Evolutionary conservation across 2,888 invertebrate genomes (phyloP).

Genomic region (Oegoconia quadripuncta): DNA sequence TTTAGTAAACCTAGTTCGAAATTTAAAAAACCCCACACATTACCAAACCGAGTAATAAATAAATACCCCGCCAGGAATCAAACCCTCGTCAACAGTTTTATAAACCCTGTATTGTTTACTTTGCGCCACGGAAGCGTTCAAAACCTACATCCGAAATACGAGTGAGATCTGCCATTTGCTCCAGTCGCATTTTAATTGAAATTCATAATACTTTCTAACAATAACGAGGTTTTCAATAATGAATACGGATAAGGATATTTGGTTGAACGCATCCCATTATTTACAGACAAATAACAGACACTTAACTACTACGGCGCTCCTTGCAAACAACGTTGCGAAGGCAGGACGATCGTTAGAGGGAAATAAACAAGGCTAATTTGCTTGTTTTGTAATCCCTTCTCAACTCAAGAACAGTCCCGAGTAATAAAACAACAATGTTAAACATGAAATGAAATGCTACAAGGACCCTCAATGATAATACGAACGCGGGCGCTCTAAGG

Average conservation of each 20-base stretch:
- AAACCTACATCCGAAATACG: no score
- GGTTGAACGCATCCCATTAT: constrained; percentile 16
- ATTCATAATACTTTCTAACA: no score
- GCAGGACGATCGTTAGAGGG: constrained; percentile 46
- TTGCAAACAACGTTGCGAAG: constrained; percentile 41
- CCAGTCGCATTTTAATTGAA: no score
- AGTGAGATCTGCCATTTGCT: no score
- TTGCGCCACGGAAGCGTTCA: no score
- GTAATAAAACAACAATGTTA: constrained; percentile 73
- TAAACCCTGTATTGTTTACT: no score
- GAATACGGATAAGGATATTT: neutral
- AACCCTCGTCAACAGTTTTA: no score
- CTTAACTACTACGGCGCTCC: constrained; percentile 33
- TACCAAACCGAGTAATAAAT: no score
- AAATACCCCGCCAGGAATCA: no score
- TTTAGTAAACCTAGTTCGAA: no score
- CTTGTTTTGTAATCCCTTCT: constrained; percentile 58
- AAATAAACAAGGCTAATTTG: constrained; percentile 68
- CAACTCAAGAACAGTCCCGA: constrained; percentile 38
- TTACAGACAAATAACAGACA: constrained; percentile 31
- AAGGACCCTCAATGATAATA: constrained; percentile 55
- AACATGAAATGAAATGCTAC: constrained; percentile 61
- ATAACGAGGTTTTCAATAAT: no score
- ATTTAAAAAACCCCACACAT: no score
- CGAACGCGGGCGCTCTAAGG: constrained; percentile 52